Evolutionary conservation across 2,113 vertebrate species (phyloP), one percentile per base, ranked within the genome.

Genomic region (Microtus oregoni): DNA sequence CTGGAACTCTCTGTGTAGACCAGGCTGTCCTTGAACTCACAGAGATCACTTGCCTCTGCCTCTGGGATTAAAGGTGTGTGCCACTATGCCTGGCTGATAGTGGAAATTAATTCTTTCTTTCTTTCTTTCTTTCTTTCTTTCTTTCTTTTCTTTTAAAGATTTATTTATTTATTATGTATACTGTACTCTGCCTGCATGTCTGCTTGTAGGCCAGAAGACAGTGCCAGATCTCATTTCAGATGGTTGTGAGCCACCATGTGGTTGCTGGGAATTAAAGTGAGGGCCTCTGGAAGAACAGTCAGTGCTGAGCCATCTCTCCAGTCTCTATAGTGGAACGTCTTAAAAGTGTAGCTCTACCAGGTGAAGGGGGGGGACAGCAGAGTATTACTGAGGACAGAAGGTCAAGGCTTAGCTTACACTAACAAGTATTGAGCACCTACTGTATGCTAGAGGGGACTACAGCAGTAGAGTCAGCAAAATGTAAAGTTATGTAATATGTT

Each of bases 21-120:
- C 19, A 38, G 70, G 35, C 35, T 72, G 17, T 19, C 70, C 35
- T 72, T 8, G 19, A 20, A 72, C 70, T 38, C 70, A 20, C 19
- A 38, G n/a, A 73, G 70, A 73, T 22, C n/a, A 9, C n/a, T 8
- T 72, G 35, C 70, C 35, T 72, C n/a, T 73, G n/a, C 8, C 70
- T 73, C n/a, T 52, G 94, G 86, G 52, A n/a, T 95, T 95, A 96
- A 81, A 94, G 81, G 50, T 76, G 67, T 72, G 8, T 9, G 19
- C 70, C 70, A 73, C 19, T 8, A 73, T 10, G n/a, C n/a, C 19
- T 10, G 7, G 7, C 35, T 55, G 50, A 8, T 55, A 88, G 12
- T 38, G 32, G 35, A 52, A 82, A 38, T 63, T 41, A 14, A 44
- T 44, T 58, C 58, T 20, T 20, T 20, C 55, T 19, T 58, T 15